Base-by-base conservation (phyloP, 2,888 invertebrate genomes). In the Crematogaster levior region DNA sequence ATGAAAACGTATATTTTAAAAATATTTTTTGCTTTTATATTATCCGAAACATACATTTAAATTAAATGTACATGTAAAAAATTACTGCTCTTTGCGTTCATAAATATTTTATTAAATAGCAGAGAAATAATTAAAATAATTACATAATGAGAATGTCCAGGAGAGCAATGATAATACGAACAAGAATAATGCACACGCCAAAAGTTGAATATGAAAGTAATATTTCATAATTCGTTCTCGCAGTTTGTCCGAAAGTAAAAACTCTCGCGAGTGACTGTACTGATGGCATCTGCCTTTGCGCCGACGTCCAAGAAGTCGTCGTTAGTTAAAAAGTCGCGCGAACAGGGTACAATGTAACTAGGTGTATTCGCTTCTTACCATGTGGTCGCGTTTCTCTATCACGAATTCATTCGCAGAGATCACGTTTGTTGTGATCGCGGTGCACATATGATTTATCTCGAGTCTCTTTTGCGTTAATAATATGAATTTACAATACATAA, bases 271-370 rank as follows among this genome's bases (percentile, higher is more conserved):
- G 1, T 18, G 46, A 73, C 43, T 73, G 73, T 77, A 66, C 30
- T 10, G 77, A 77, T 66, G 56, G 46, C 40, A 77, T 66, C 34
- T 66, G 21, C 9, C 34, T 18, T 40, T 4, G 9, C 53, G 34
- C 9, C 30, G 18, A 43, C 37, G 10, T 56, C 53, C 77, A 56
- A 30, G 77, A 65, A 77, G 40, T 56, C 30, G 53, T 53, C 21
- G 53, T 73, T 77, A 43, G 37, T 58, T 66, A 34, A 77, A 73
- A 81, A 74, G 15, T 70, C 37, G 30, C 37, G 18, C 24, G 21
- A 40, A 70, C 18, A 6, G 48, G 65, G n/a, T 51, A 84, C 81
- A 81, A 79, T 81, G 86, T 86, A 63, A 74, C 60, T 34, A 37
- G 46, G 24, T 51, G 15, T 34, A 70, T 72, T 37, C 12, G 40